Base-by-base conservation (phyloP, 2,113 vertebrate species). In the Chamaetylas fuelleborni region DNA sequence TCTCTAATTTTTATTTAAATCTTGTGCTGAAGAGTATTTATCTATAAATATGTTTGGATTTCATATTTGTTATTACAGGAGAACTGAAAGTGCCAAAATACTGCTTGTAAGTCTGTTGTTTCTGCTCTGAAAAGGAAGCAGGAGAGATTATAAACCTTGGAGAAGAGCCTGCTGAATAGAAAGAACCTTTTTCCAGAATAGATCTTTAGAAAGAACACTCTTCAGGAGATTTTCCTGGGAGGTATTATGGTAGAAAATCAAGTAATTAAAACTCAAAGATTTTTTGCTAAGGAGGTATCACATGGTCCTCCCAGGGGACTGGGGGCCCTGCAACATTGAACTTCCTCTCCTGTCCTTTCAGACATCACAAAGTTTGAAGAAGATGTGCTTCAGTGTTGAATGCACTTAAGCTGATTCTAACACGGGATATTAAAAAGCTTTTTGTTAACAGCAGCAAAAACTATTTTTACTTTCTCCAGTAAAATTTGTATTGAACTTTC, bases 241-340 rank as follows among this genome's bases (percentile, higher is more conserved):
- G 10, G 8, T 3, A 1, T 73, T 77, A 57, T 57, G 19, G 12
- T 54, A 56, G 40, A 71, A 81, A 87, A 74, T 16, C 4, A 31
- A 19, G 5, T 17, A 76, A 58, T 70, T 36, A 33, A 81, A 89
- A 81, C 11, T 19, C 3, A 12, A 34, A 62, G 5, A 3, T 31
- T 31, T 92, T 81, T 81, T 86, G 38, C 12, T 25, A 20, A 15
- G 38, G 13, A 48, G 9, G 4, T 71, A 3, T 60, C 64, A 64
- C 12, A 11, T 6, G 11, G 8, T 38, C 15, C 6, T 48, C 34
- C 13, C 5, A 57, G 65, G 61, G 81, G 22, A 40, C 0, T 36
- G 15, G 11, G 6, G 1, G 9, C 14, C 9, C 26, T 0, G 2
- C 18, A 42, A 4, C 8, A 14, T 2, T n/a, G 33, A 43, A 50